These are phyloP conservation scores for Mercenaria mercenaria DNA, from an alignment of 1,140 invertebrate genomes.

Conservation along the genomic window DNA sequence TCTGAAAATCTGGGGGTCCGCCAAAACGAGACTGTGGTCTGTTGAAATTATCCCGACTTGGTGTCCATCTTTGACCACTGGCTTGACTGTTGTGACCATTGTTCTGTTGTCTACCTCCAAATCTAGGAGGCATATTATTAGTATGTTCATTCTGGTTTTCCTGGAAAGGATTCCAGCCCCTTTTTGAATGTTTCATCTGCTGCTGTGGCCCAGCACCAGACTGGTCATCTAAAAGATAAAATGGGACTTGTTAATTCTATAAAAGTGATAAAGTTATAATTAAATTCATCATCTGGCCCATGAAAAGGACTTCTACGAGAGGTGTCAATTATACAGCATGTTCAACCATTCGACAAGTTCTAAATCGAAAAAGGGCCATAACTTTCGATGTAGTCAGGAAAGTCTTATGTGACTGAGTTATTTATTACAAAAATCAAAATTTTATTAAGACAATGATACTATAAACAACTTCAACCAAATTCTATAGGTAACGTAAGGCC, in stretches of 20 bases:
- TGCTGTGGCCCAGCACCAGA: not conserved
- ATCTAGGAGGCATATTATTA: not conserved
- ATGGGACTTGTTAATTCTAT: not conserved
- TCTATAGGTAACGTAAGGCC: no score
- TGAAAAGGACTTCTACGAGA: no score
- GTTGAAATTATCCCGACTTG: not conserved
- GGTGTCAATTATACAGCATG: no score
- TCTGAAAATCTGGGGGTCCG: slow-evolving; percentile 35
- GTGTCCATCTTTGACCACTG: slow-evolving; percentile 11
- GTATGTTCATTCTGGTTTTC: not conserved
- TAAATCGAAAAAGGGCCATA: no score
- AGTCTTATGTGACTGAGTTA: no score
- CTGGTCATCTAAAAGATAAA: not conserved
- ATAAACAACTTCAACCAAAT: no score
- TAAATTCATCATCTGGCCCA: no score
- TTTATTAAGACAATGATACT: no score
- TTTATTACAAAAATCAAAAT: no score
- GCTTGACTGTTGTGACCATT: not conserved
- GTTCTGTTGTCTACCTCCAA: not conserved
- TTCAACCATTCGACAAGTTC: no score
- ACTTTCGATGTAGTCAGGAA: no score
- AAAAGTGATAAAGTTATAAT: not conserved
- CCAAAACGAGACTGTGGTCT: slow-evolving; percentile 33
- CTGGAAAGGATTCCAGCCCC: slow-evolving; percentile 32
- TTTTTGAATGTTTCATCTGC: not conserved